Percentiles rank a stretch among this genome's conserved stretches.
Evolutionary conservation across 2,888 invertebrate species (phyloP).

Genomic region (Cosmia trapezina): DNA sequence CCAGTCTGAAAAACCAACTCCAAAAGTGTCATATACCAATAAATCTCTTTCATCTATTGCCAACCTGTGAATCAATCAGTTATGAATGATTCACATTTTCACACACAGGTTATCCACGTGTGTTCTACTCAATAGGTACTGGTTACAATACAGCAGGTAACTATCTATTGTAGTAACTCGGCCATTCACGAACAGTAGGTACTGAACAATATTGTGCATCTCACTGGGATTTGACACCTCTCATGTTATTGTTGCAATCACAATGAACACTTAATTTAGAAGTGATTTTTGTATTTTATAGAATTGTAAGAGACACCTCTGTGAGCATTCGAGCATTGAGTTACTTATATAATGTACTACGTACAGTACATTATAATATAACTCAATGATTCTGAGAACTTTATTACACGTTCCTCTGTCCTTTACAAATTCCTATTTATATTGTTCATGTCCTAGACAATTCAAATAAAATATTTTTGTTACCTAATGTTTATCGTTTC

Average conservation of each 20-base stretch:
- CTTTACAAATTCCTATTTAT: background rate
- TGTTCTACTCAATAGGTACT: constrained; percentile 1
- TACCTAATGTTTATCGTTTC: background rate
- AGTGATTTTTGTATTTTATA: constrained; percentile 6
- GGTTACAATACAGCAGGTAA: constrained; percentile 43
- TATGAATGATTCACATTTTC: constrained; percentile 11
- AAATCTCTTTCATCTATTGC: background rate
- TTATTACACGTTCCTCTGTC: background rate
- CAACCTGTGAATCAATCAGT: background rate
- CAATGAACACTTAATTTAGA: constrained; percentile 42
- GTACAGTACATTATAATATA: too few species aligned
- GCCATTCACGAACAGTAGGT: constrained; percentile 35
- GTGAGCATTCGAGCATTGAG: background rate
- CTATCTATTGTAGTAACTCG: constrained; percentile 35
- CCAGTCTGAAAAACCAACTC: background rate
- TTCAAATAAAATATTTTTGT: background rate
- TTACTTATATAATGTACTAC: too few species aligned
- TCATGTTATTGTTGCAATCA: constrained; percentile 35
- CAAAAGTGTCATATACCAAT: background rate
- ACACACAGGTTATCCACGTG: constrained; percentile 26
- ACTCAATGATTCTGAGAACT: background rate
- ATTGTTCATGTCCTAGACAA: background rate
- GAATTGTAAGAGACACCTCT: constrained; percentile 18
- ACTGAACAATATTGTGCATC: constrained; percentile 6
- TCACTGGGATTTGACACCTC: constrained; percentile 33